These are phyloP conservation scores for Orientallactaga bullata DNA, from an alignment of 2,113 vertebrate genomes.

Conservation along the genomic window DNA sequence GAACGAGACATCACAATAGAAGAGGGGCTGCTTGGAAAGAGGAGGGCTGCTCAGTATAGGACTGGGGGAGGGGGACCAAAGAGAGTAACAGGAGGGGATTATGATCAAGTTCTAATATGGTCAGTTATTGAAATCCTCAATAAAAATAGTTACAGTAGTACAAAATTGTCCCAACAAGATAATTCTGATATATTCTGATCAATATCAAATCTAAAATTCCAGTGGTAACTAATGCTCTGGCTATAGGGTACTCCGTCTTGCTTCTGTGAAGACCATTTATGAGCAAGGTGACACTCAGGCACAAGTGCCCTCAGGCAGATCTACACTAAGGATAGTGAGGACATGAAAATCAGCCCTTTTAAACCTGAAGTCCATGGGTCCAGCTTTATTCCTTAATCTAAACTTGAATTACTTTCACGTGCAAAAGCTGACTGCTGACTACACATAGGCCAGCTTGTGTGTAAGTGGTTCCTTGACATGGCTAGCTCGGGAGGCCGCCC, in stretches of 20 bases:
- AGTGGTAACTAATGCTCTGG: not conserved
- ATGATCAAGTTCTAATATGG: no score
- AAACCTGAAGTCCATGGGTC: not conserved
- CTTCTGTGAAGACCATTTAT: accelerated
- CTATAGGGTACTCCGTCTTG: not conserved
- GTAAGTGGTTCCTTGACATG: accelerated
- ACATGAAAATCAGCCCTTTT: not conserved
- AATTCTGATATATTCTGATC: not conserved
- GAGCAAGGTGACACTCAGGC: accelerated
- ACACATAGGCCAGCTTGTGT: not conserved
- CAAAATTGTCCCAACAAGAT: not conserved
- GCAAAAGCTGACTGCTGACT: accelerated
- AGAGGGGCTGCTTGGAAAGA: no score
- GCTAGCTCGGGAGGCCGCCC: no score
- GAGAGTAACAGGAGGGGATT: no score
- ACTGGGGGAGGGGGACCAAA: no score
- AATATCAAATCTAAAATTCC: no score
- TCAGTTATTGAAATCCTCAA: no score
- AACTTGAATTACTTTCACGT: not conserved
- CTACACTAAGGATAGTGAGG: accelerated
- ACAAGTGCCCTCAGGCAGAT: not conserved
- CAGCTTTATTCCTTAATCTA: not conserved
- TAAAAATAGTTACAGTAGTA: no score
- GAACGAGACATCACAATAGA: no score
- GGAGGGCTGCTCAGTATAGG: no score